Evolutionary conservation across 2,113 vertebrate genomes (phyloP), one percentile per base, ranked within the genome.

Genomic region (Myodes glareolus): DNA sequence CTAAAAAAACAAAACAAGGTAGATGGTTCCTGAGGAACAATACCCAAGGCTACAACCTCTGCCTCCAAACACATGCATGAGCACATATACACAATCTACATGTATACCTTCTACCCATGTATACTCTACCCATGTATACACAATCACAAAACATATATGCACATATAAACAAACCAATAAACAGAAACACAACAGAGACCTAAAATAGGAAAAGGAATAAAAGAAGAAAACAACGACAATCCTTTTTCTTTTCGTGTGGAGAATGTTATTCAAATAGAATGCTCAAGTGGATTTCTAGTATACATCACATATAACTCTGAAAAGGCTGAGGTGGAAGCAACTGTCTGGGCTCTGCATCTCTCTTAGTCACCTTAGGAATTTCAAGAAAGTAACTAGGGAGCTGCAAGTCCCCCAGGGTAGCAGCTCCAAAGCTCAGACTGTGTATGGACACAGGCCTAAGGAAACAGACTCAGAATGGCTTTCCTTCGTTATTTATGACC

Each of bases 211-310:
- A 88, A 70, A 87, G 47, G 55, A 92, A 77, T 75, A 33, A 67
- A 67, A 90, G 94, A 50, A 67, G 8, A 73, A 78, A 94, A 76
- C 17, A 58, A 9, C 55, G 47, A 29, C 12, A 39, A 42, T 72
- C 42, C 25, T 91, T 92, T 81, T 91, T 21, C 67, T 95, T 86
- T 94, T 80, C 84, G 76, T 23, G 31, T 27, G 19, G 78, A 82
- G 94, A 95, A 90, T 12, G 86, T 90, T 77, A 47, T 92, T 96
- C 85, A 84, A 33, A 76, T 78, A 88, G 63, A 93, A 94, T 19
- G 65, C 78, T 73, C 80, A 92, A 63, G 52, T 84, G 78, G 75
- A 88, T 92, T 27, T 17, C 45, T 50, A 84, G n/a, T 21, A 85
- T 17, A 27, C 42, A 33, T 92, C 77, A 47, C 21, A 87, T 36